Conservation (phyloP, 2,113 vertebrate genomes). For the Ovibos moschatus region DNA sequence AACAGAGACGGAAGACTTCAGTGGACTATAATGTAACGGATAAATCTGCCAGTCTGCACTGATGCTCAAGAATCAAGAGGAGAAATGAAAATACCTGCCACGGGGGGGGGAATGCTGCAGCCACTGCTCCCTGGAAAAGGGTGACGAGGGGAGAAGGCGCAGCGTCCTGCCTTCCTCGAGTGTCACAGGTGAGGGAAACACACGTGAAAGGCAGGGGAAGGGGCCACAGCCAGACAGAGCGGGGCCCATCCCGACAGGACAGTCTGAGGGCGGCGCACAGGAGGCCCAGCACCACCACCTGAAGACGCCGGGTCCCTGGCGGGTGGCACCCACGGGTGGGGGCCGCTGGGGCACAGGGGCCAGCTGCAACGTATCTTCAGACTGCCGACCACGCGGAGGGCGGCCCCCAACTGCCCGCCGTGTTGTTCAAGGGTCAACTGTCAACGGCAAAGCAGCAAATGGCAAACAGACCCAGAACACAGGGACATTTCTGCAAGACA, state of each 20-base stretch:
- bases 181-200: accelerated
- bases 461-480: not conserved
- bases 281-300: accelerated
- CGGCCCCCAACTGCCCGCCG: accelerated
- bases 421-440: not conserved
- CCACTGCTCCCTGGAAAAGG: not conserved
- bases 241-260: not conserved
- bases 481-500: not conserved
- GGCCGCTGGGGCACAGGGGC: accelerated
- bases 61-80: not conserved
- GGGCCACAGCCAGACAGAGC: not conserved
- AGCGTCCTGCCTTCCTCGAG: too few species aligned
- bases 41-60: not conserved
- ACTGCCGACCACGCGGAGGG: accelerated
- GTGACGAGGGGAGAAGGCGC: accelerated
- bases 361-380: not conserved
- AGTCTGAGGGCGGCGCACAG: accelerated
- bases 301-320: accelerated
- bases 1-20: not conserved
- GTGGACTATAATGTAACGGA: accelerated
- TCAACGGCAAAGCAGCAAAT: accelerated
- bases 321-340: not conserved
- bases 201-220: not conserved
- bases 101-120: accelerated
- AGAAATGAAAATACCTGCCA: not conserved